Evolutionary conservation across 2,888 invertebrate genomes (phyloP).

Genomic region (Oeneis ivallda): DNA sequence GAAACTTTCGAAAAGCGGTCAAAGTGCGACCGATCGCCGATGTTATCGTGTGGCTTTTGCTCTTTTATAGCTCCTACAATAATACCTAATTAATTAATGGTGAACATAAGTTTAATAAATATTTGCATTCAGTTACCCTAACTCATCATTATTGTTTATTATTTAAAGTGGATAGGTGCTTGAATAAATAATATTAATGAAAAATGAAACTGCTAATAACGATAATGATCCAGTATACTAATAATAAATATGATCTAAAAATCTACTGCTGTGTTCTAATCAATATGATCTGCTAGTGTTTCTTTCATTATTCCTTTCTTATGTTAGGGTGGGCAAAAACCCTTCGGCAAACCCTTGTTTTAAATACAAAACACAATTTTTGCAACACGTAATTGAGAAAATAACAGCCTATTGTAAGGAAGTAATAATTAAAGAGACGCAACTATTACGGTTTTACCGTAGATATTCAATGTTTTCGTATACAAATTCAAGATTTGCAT

Average conservation of each 20-base stretch:
- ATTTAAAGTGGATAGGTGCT: background rate
- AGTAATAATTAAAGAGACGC: background rate
- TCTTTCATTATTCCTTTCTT: too few species aligned
- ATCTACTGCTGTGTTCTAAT: too few species aligned
- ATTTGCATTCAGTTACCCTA: background rate
- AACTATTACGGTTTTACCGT: background rate
- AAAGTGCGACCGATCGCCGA: background rate
- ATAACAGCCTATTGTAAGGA: background rate
- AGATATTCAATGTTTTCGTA: conserved; percentile 1
- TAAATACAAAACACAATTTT: too few species aligned
- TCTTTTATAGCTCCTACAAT: too few species aligned
- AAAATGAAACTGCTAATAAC: background rate
- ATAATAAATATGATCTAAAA: too few species aligned
- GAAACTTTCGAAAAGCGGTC: background rate
- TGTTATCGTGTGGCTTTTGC: background rate
- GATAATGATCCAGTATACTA: too few species aligned
- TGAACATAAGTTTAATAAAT: background rate
- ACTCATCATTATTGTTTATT: background rate
- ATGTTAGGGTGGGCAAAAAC: too few species aligned
- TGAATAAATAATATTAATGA: background rate
- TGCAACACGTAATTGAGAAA: too few species aligned
- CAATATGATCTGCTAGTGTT: too few species aligned
- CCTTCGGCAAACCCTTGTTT: too few species aligned
- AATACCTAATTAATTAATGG: background rate
- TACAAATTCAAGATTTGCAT: conserved; percentile 1